Base-by-base conservation (phyloP, 2,888 invertebrate genomes). In the Teleiodes luculella region DNA sequence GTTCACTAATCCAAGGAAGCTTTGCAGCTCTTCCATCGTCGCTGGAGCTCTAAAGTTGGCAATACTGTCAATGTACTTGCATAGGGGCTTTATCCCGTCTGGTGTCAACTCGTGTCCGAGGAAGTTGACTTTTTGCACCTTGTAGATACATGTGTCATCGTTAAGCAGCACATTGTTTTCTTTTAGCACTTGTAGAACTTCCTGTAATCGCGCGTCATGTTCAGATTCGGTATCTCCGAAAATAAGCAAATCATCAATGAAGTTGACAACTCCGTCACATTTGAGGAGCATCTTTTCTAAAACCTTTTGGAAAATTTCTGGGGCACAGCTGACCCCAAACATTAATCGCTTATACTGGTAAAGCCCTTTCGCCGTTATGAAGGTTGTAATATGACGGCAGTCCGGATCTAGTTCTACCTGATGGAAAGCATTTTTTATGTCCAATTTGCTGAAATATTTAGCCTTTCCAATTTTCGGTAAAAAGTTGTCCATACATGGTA, bases 241-340 rank as follows among this genome's bases (percentile, higher is more conserved):
- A 11, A 82, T 57, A 3, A 78, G 53, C 36, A 84, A 76, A 61
- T 81, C 78, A 58, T 83, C 81, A 6, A 72, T 71, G 30, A 73
- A 68, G 39, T 77, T 78, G 11, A 76, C 51, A 0, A 65, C 68
- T 0, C 76, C 75, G 35, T 71, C 62, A 13, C 74, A 74, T 5
- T 60, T 64, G 31, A 54, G 20, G 1, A 83, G 48, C 3, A 80
- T 65, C 55, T 62, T 57, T 55, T 73, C 71, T 24, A 85, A 54
- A 1, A 66, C 67, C 61, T 81, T 76, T 62, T 68, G 65, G 39
- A 67, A 70, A 0, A 58, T 5, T 47, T 67, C 86, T 0, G 78
- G 74, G 3, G 86, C 86, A 51, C 77, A 78, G 2, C 63, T 66
- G 10, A 83, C 70, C 0, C 78, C 78, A 57, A 80, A 80, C 68